phyloP scores from a whole-genome alignment of 2,888 invertebrate genomes.

The Campaea margaritaria region DNA sequence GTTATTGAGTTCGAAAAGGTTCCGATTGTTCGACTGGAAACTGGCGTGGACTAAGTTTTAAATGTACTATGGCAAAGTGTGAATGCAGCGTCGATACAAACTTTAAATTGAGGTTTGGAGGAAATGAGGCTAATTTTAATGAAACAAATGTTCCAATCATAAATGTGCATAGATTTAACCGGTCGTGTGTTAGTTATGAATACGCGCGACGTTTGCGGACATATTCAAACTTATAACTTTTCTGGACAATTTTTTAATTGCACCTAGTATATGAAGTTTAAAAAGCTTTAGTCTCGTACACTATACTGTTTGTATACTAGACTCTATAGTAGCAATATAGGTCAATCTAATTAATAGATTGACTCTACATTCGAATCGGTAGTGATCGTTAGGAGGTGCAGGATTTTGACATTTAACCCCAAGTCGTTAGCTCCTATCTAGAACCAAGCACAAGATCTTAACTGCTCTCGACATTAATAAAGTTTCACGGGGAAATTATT shows the following conservation, averaged over 20 bases:
- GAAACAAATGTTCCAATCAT: not conserved
- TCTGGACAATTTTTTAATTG: too few relatives aligned
- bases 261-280: too few relatives aligned
- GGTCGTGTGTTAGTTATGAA: too few relatives aligned
- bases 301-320: too few relatives aligned
- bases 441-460: slow-evolving; percentile 20
- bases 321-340: too few relatives aligned
- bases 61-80: slow-evolving; percentile 31
- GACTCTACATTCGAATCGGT: too few relatives aligned
- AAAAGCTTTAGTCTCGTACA: too few relatives aligned
- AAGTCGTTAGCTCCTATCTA: slow-evolving; percentile 8
- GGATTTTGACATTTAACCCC: not conserved
- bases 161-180: too few relatives aligned
- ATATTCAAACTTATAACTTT: too few relatives aligned
- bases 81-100: slow-evolving; percentile 29
- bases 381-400: not conserved
- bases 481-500: slow-evolving; percentile 38
- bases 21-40: slow-evolving; percentile 31
- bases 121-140: not conserved
- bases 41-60: slow-evolving; percentile 29
- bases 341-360: too few relatives aligned
- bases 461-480: slow-evolving; percentile 30
- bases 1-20: slow-evolving; percentile 38
- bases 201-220: too few relatives aligned
- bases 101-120: slow-evolving; percentile 19